Evolutionary conservation across 1,140 invertebrate species (phyloP).

Genomic region (Reticulitermes speratus): DNA sequence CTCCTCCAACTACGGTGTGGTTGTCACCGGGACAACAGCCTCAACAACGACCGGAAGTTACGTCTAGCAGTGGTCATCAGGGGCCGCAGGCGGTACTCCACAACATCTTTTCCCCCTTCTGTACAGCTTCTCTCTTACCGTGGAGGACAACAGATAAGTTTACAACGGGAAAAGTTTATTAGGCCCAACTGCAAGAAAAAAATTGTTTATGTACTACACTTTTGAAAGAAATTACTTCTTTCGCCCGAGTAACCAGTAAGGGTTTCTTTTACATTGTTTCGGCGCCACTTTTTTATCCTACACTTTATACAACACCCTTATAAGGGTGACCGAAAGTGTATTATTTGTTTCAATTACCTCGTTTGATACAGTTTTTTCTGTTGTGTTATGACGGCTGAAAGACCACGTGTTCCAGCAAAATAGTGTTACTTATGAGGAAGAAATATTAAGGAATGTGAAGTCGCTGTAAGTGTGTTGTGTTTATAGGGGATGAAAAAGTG

Average conservation of each 20-base stretch:
- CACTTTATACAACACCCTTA: neutral
- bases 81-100: neutral
- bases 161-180: neutral
- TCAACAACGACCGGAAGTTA: constrained; percentile 6
- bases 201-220: neutral
- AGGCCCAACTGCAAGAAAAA: constrained; percentile 15
- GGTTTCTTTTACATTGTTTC: neutral
- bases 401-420: neutral
- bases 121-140: neutral
- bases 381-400: neutral
- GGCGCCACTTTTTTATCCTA: neutral
- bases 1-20: neutral
- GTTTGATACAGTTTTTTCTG: neutral
- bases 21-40: neutral
- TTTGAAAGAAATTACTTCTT: neutral
- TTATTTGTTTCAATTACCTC: neutral
- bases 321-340: neutral
- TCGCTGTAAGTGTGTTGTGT: neutral
- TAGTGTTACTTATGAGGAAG: neutral
- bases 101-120: neutral
- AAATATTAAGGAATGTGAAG: neutral
- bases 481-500: neutral
- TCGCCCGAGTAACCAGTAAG: neutral
- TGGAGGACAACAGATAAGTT: neutral
- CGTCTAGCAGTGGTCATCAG: neutral